Percentiles rank a stretch among this genome's conserved stretches.
Evolutionary conservation across 2,888 invertebrate genomes (phyloP).

Genomic region (Cephus rjabovi): DNA sequence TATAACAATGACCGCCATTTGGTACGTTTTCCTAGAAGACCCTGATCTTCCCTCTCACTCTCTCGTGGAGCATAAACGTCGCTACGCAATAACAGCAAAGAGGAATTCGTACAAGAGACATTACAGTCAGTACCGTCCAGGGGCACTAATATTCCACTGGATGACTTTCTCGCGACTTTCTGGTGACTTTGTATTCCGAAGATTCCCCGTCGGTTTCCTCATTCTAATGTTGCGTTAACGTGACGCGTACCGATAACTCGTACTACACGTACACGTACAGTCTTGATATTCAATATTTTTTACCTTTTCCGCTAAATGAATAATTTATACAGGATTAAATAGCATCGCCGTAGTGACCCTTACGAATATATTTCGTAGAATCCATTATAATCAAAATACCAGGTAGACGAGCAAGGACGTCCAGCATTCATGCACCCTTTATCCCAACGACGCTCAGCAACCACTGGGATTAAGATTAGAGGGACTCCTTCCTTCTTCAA

Average conservation of each 20-base stretch:
- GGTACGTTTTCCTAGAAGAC: background rate
- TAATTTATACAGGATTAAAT: background rate
- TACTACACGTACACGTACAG: background rate
- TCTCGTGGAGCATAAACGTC: background rate
- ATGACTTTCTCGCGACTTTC: slow-evolving; percentile 56
- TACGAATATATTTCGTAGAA: background rate
- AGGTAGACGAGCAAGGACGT: background rate
- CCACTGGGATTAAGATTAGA: background rate
- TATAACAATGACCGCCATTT: background rate
- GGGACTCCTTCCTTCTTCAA: background rate
- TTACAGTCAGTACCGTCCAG: background rate
- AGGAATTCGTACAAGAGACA: background rate
- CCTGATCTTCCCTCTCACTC: background rate
- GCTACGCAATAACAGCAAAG: background rate
- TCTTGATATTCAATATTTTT: background rate
- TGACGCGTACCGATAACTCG: background rate
- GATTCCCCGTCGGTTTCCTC: slow-evolving; percentile 53
- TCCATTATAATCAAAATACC: background rate
- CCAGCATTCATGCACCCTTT: background rate
- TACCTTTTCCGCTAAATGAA: background rate
- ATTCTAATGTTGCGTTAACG: slow-evolving; percentile 22
- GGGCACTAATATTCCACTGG: background rate
- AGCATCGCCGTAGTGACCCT: background rate
- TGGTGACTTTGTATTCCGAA: slow-evolving; percentile 55
- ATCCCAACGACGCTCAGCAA: background rate